phyloP scores from a whole-genome alignment of 2,888 invertebrate genomes.

The Drosophila emarginata region DNA sequence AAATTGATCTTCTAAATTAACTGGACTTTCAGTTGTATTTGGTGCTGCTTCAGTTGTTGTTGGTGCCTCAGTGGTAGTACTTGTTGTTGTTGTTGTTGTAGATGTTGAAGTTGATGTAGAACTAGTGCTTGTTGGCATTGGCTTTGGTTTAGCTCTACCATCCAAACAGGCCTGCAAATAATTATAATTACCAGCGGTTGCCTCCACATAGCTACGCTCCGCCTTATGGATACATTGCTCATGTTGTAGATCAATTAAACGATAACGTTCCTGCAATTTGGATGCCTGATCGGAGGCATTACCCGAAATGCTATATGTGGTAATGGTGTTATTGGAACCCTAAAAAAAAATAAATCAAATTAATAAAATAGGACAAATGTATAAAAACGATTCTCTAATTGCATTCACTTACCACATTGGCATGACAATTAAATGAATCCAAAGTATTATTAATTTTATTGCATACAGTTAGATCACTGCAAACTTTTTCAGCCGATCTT shows the following conservation, averaged over 20 bases:
- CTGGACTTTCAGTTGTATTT: slow-evolving; percentile 40
- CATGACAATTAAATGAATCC: slow-evolving; percentile 70
- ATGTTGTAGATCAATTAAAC: slow-evolving; percentile 67
- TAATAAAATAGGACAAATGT: no score
- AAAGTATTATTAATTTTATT: slow-evolving; percentile 56
- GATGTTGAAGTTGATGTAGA: slow-evolving; percentile 40
- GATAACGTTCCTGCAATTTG: slow-evolving; percentile 71
- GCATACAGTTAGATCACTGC: slow-evolving; percentile 52
- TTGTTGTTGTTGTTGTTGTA: slow-evolving; percentile 61
- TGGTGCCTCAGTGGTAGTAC: slow-evolving; percentile 48
- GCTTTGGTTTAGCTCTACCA: slow-evolving; percentile 59
- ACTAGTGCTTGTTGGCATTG: slow-evolving; percentile 32
- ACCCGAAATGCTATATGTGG: slow-evolving; percentile 74
- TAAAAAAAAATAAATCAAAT: no score
- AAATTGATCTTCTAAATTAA: slow-evolving; percentile 65
- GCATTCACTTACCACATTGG: slow-evolving; percentile 60
- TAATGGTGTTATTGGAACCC: slow-evolving; percentile 76
- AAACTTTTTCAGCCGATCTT: slow-evolving; percentile 52
- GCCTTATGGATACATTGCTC: slow-evolving; percentile 66
- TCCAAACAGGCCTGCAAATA: slow-evolving; percentile 72
- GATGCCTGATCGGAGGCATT: slow-evolving; percentile 73
- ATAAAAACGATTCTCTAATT: not conserved
- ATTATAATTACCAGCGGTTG: slow-evolving; percentile 72
- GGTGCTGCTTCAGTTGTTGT: slow-evolving; percentile 37
- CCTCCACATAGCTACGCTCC: slow-evolving; percentile 70